Percentiles rank a stretch among this genome's conserved stretches.
These are phyloP conservation scores for Trissonchulus latispiculum DNA, from an alignment of 2,888 invertebrate genomes.

Conservation along the genomic window DNA sequence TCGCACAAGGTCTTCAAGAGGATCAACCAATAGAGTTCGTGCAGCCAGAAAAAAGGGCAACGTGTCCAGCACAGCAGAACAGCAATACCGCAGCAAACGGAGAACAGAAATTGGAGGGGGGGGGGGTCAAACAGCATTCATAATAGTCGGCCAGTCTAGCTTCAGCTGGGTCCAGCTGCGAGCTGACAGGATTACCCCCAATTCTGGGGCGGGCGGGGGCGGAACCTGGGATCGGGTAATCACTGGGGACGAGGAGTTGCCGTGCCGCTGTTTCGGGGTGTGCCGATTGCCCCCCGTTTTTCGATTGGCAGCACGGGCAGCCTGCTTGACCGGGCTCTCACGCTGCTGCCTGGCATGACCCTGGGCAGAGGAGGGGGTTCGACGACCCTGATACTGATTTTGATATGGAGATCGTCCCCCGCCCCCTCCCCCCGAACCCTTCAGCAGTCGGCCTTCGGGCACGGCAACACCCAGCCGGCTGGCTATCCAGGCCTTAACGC, in stretches of 20 bases:
- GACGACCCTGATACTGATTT: not conserved
- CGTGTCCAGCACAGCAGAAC: too few relatives aligned
- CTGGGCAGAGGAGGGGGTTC: not conserved
- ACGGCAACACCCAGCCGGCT: not conserved
- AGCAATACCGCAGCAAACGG: too few relatives aligned
- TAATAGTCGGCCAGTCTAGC: not conserved
- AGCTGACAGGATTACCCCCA: not conserved
- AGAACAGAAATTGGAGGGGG: too few relatives aligned
- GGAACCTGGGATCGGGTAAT: not conserved
- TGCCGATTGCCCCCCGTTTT: not conserved
- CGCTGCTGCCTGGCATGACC: not conserved
- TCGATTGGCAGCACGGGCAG: not conserved
- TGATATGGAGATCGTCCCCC: not conserved
- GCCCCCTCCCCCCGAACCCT: not conserved
- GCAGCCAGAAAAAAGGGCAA: too few relatives aligned
- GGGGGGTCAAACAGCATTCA: too few relatives aligned
- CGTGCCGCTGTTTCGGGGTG: not conserved
- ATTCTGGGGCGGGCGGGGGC: not conserved
- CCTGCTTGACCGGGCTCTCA: too few relatives aligned
- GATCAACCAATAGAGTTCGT: too few relatives aligned
- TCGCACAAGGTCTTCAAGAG: too few relatives aligned
- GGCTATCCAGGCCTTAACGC: constrained; percentile 13
- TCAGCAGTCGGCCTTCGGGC: not conserved
- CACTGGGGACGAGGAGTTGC: too few relatives aligned
- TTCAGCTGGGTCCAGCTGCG: not conserved